A percentile compares a stretch with the other conserved stretches of the same genome.
Conservation (phyloP, 2,888 invertebrate genomes). For the Tanytarsus gracilentus region DNA sequence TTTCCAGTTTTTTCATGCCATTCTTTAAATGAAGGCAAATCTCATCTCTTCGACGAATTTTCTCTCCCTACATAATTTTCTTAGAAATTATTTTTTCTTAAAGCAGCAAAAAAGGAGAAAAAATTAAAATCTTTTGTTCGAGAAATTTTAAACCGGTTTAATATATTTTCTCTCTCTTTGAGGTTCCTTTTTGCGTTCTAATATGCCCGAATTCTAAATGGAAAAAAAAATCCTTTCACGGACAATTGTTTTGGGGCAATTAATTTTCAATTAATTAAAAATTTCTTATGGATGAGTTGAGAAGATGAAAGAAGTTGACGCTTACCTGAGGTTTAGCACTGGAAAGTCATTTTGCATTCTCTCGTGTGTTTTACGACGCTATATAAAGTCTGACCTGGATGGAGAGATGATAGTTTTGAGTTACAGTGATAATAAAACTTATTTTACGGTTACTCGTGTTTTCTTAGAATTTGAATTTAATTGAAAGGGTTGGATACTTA, state of each 20-base stretch:
- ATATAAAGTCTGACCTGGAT: too few relatives aligned
- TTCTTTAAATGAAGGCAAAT: too few relatives aligned
- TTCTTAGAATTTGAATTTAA: too few relatives aligned
- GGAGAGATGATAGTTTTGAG: too few relatives aligned
- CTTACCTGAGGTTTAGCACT: background rate
- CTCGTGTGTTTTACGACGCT: too few relatives aligned
- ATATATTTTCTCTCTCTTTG: background rate
- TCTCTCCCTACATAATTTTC: background rate
- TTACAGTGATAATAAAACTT: too few relatives aligned
- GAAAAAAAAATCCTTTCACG: conserved; percentile 2
- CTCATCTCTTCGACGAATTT: background rate
- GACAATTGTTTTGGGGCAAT: conserved; percentile 23
- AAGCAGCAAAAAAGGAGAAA: too few relatives aligned
- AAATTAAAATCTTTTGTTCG: too few relatives aligned
- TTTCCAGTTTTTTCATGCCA: background rate
- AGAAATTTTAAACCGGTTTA: conserved; percentile 15
- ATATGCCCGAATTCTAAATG: background rate
- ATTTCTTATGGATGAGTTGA: conserved; percentile 6
- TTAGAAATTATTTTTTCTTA: background rate
- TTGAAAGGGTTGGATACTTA: too few relatives aligned
- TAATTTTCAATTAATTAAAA: conserved; percentile 16
- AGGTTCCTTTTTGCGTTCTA: background rate
- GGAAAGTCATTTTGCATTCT: background rate
- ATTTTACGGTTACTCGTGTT: too few relatives aligned
- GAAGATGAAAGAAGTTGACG: background rate